Conservation (phyloP, 2,797 vertebrate genomes). For the Rhinatrema bivittatum region DNA sequence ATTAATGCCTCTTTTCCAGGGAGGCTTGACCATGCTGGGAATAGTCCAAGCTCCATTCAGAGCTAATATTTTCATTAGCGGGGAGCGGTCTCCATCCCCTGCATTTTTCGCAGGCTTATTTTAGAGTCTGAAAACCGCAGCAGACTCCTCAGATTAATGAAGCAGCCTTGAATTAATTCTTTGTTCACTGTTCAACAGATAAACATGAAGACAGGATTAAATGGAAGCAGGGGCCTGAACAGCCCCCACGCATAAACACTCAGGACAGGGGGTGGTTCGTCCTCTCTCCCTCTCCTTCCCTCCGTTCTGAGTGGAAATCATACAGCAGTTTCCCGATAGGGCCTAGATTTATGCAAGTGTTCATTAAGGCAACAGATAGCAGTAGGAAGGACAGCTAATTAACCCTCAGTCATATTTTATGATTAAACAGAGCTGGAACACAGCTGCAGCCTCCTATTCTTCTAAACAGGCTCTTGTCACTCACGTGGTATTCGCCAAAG, state of each 20-base stretch:
- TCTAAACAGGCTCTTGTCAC: constrained; percentile 30
- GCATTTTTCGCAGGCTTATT: not conserved
- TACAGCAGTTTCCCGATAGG: constrained; percentile 39
- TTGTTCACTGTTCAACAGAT: constrained; percentile 17
- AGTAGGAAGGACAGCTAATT: constrained; percentile 47
- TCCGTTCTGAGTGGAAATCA: constrained; percentile 23
- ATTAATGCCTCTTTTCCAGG: not conserved
- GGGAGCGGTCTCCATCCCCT: constrained; percentile 13
- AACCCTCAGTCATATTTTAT: constrained; percentile 36
- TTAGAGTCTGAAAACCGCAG: constrained; percentile 18
- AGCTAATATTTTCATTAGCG: constrained; percentile 1
- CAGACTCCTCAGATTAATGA: not conserved
- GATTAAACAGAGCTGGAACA: constrained; percentile 25
- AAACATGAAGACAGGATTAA: constrained; percentile 18
- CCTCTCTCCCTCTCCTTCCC: not conserved
- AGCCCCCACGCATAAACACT: constrained; percentile 13
- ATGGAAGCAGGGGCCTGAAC: constrained; percentile 27
- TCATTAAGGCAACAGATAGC: constrained; percentile 43
- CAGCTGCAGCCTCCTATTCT: constrained; percentile 44
- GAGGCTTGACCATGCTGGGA: not conserved
- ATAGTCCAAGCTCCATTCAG: not conserved
- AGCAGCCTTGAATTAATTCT: constrained; percentile 21
- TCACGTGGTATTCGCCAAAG: constrained; percentile 20
- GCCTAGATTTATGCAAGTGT: constrained; percentile 45
- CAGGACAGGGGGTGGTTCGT: not conserved